Conservation (phyloP, 2,888 invertebrate genomes). For the Acanthosepion pharaonis region DNA sequence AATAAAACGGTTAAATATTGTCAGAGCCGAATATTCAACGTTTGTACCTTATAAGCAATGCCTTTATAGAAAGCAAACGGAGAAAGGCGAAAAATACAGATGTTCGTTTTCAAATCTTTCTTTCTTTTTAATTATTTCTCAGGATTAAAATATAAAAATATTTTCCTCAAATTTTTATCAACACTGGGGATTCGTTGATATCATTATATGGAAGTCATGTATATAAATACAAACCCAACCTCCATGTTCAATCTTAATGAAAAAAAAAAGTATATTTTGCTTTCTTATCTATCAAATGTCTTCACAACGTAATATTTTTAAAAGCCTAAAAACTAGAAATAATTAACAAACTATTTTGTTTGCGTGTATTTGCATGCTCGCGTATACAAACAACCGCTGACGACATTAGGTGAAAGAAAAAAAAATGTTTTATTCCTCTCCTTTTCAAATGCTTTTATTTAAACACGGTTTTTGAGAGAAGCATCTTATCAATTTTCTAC, state of each 20-base stretch:
- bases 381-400: background rate
- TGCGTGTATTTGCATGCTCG: background rate
- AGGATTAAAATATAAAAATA: too few species aligned
- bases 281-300: background rate
- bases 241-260: background rate
- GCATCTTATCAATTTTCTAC: slow-evolving; percentile 14
- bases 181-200: background rate
- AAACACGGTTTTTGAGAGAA: background rate
- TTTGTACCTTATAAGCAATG: too few species aligned
- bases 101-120: too few species aligned
- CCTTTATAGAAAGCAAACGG: too few species aligned
- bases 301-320: background rate
- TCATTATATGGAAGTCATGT: background rate
- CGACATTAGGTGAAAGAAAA: background rate
- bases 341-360: background rate
- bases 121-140: too few species aligned
- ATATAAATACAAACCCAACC: background rate
- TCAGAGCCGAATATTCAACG: too few species aligned
- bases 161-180: too few species aligned
- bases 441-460: background rate
- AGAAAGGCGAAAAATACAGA: too few species aligned
- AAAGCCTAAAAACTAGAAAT: background rate
- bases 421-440: background rate
- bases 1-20: too few species aligned
- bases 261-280: background rate